Percentiles rank a stretch among this genome's conserved stretches.
phyloP scores from a whole-genome alignment of 2,797 vertebrate species.

The Microctenopoma steveboyesi region DNA sequence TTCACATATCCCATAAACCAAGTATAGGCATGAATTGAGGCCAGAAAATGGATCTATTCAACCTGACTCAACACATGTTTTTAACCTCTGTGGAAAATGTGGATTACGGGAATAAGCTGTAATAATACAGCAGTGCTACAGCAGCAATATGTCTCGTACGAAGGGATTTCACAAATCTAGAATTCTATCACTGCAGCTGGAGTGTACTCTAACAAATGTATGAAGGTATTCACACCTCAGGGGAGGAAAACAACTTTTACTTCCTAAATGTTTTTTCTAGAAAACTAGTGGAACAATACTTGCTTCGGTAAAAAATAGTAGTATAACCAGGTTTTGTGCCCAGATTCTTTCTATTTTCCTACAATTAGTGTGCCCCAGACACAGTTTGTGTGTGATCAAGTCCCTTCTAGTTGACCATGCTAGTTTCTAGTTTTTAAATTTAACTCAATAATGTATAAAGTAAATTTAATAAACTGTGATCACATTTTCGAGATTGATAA shows the following conservation, averaged over 20 bases:
- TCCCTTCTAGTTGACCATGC: too few species aligned
- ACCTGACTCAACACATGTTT: slow-evolving; percentile 57
- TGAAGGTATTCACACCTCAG: slow-evolving; percentile 17
- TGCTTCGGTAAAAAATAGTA: not conserved
- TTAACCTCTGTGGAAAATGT: slow-evolving; percentile 74
- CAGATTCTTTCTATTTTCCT: too few species aligned
- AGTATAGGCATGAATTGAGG: slow-evolving; percentile 49
- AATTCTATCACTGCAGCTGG: slow-evolving; percentile 54
- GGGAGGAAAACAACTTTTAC: slow-evolving; percentile 1
- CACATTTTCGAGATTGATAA: too few species aligned
- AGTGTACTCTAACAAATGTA: slow-evolving; percentile 41
- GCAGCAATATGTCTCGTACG: slow-evolving; percentile 56
- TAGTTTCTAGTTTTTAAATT: too few species aligned
- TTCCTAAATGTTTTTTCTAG: slow-evolving; percentile 1
- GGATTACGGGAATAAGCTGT: slow-evolving; percentile 72
- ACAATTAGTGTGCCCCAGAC: too few species aligned
- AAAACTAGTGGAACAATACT: slow-evolving; percentile 9
- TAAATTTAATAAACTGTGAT: too few species aligned
- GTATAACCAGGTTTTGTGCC: too few species aligned
- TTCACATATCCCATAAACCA: slow-evolving; percentile 33
- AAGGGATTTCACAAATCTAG: slow-evolving; percentile 70
- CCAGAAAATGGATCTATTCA: slow-evolving; percentile 55
- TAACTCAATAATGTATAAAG: too few species aligned
- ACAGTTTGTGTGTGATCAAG: too few species aligned
- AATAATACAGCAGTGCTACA: slow-evolving; percentile 66